Evolutionary conservation across 2,797 vertebrate species (phyloP), one percentile per base, ranked within the genome.

Genomic region (Gallinago solitaria): DNA sequence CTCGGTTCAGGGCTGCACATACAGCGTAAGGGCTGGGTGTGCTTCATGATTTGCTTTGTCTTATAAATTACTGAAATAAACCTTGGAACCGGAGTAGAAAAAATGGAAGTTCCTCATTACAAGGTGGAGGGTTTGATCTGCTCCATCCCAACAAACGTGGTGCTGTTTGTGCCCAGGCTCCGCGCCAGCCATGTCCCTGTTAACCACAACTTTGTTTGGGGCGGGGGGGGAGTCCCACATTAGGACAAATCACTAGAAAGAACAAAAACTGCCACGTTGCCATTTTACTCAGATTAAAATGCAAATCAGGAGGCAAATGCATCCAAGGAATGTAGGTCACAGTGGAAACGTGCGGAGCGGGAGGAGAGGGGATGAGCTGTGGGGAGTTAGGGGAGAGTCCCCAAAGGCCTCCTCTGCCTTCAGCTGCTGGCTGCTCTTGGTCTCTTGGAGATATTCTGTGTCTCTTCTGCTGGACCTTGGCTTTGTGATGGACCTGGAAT

Each of bases 291-390:
- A 65, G 56, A 64, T 90, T 95, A 87, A 68, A 57, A 67, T 89
- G 96, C 75, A 83, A 91, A 95, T 84, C 32, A 13, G 81, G 68
- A 92, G 64, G 71, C 53, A 63, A 65, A 79, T 41, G 57, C 71
- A 3, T 54, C 71, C 74, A 27, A 85, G 81, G 85, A 93, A 95
- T 90, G 93, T 86, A 83, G 96, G 97, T 84, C 96, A 65, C 0
- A 8, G 43, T 65, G 85, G 89, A 69, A 91, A 74, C 0, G 14
- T 7, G 32, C 37, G 18, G 33, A 89, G 16, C 14, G 3, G 28
- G 16, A 63, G 43, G 27, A 78, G 69, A 84, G 71, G 47, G 75
- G 50, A 56, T 1, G 12, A 81, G 61, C 64, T 5, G 10, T 3
- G 53, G n/a, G 43, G 28, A 86, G 10, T 9, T 18, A 9, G 25